phyloP scores from a whole-genome alignment of 2,888 invertebrate genomes.

The Crossocerus cetratus region DNA sequence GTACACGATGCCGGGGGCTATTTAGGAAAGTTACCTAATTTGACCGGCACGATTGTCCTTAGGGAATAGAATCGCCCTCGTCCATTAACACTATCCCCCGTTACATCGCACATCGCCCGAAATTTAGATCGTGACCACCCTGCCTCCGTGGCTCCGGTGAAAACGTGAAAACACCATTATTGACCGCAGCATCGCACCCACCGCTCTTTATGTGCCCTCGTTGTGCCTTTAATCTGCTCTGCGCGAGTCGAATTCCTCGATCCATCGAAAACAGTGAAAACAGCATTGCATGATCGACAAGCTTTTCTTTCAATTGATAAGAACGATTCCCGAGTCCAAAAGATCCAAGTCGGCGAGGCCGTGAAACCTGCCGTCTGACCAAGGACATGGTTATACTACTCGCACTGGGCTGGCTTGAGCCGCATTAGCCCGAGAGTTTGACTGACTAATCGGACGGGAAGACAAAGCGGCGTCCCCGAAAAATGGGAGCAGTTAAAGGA shows the following conservation, averaged over 20 bases:
- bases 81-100: constrained; percentile 60
- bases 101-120: constrained; percentile 27
- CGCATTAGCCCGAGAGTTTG: constrained; percentile 31
- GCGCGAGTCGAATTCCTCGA: neutral
- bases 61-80: constrained; percentile 58
- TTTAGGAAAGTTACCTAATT: constrained; percentile 63
- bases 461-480: constrained; percentile 60
- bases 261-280: neutral
- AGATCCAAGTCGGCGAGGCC: neutral
- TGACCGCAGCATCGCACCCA: constrained; percentile 56
- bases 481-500: constrained; percentile 66
- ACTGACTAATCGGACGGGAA: neutral
- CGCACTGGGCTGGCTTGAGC: constrained; percentile 33
- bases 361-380: constrained; percentile 9
- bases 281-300: neutral
- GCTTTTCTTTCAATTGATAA: neutral
- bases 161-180: constrained; percentile 65
- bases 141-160: constrained; percentile 33
- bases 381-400: neutral
- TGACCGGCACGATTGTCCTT: constrained; percentile 62
- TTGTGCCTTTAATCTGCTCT: constrained; percentile 34
- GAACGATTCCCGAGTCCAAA: neutral
- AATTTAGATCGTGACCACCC: constrained; percentile 57
- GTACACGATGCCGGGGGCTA: constrained; percentile 39
- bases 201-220: constrained; percentile 48